These are phyloP conservation scores for Otis tarda DNA, from an alignment of 2,113 vertebrate genomes.

Conservation along the genomic window DNA sequence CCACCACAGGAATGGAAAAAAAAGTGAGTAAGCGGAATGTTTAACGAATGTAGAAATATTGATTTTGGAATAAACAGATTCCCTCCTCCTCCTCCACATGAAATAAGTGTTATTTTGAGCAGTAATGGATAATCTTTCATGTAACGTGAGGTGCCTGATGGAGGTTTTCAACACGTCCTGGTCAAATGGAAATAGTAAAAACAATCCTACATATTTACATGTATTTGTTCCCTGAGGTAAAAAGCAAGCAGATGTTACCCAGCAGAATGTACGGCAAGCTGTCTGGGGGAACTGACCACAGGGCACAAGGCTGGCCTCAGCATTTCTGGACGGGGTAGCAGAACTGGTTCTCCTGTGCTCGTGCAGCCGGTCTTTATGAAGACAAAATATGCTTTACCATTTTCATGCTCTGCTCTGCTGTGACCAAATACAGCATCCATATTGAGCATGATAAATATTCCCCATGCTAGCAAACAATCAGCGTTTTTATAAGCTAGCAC, in stretches of 20 bases:
- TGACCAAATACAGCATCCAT: background rate
- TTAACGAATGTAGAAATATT: slow-evolving; percentile 64
- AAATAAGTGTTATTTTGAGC: slow-evolving; percentile 59
- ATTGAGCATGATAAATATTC: background rate
- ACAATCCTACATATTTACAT: background rate
- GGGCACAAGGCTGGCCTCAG: background rate
- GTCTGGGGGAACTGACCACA: background rate
- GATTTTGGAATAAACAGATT: slow-evolving; percentile 68
- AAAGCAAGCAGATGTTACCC: slow-evolving; percentile 27
- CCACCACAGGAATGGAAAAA: background rate
- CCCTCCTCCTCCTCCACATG: slow-evolving; percentile 44
- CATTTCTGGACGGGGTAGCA: accelerated
- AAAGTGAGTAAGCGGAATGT: slow-evolving; percentile 35
- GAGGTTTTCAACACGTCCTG: slow-evolving; percentile 45
- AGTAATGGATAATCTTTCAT: slow-evolving; percentile 33
- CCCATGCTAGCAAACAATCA: background rate
- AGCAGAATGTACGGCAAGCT: background rate
- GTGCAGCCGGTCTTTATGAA: background rate
- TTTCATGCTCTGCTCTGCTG: background rate
- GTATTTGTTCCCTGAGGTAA: background rate
- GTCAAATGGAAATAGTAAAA: slow-evolving; percentile 42
- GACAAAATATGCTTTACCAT: background rate
- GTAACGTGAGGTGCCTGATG: slow-evolving; percentile 45
- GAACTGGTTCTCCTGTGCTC: background rate
- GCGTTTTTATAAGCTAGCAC: background rate